Base-by-base conservation (phyloP, 2,113 vertebrate species). In the Nematolebias whitei region DNA sequence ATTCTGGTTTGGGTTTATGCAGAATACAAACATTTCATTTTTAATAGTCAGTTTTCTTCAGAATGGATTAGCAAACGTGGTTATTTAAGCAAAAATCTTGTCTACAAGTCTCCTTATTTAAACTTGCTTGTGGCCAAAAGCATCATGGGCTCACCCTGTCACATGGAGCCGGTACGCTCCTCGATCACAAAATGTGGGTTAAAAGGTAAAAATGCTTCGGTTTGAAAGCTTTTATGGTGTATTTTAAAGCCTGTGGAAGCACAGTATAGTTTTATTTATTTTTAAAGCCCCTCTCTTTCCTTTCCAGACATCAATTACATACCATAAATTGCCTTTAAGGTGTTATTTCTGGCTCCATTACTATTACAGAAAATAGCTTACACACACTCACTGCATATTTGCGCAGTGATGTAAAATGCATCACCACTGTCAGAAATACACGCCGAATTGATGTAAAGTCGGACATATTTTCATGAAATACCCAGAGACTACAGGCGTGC, bases 91-190 rank as follows among this genome's bases (percentile, higher is more conserved):
- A 77, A 69, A 65, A 35, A 54, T 56, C 35, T 68, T 54, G 43
- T 70, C 51, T 68, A 50, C 80, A 66, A 83, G 35, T 44, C 1
- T 23, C 20, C 63, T 79, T 84, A 67, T 78, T 83, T 78, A 35
- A 85, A 85, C 88, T 87, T 86, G 77, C 87, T 63, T 41, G 63
- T 59, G 64, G 40, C 40, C 54, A 69, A 67, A 84, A 80, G 62
- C 71, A 62, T 79, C 68, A 59, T 3, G 58, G n/a, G 57, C 52
- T 63, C 74, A 38, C 68, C 58, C 38, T 63, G 50, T 73, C 40
- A 19, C 22, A 10, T 23, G 9, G 26, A 66, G 65, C 51, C 29
- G 63, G 43, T 53, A 23, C 71, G 71, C 56, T 48, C n/a, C 35
- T 52, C 38, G 51, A 52, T 68, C 56, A 60, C 59, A 26, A 52